A percentile compares a stretch with the other conserved stretches of the same genome.
These are phyloP conservation scores for Prunella fulvescens DNA, from an alignment of 2,113 vertebrate genomes.

Conservation along the genomic window DNA sequence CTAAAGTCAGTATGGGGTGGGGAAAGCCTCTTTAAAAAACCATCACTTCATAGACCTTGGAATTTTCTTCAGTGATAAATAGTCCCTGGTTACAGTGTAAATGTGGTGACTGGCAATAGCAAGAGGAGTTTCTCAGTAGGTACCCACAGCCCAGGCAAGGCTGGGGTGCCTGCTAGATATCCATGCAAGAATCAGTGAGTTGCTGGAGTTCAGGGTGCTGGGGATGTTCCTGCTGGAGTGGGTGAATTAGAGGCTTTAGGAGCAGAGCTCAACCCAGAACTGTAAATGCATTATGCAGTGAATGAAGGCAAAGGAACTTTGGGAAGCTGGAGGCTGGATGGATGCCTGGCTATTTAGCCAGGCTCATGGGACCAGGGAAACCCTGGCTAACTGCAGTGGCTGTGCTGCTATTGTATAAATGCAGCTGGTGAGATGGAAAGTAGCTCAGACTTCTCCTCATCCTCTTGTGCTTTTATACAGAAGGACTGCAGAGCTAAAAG, in stretches of 20 bases:
- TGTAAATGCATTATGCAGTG: background rate
- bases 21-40: background rate
- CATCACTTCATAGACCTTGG: background rate
- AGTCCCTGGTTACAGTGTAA: background rate
- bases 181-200: background rate
- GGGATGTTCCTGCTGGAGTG: background rate
- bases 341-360: background rate
- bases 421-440: background rate
- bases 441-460: background rate
- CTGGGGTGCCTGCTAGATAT: background rate
- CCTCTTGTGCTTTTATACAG: background rate
- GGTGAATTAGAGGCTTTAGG: background rate
- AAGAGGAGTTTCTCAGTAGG: background rate
- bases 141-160: background rate
- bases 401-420: background rate
- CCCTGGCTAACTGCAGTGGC: background rate
- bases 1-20: background rate
- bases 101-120: background rate
- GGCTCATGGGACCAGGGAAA: background rate
- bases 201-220: background rate
- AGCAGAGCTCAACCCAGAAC: background rate
- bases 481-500: background rate
- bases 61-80: background rate
- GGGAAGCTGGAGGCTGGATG: background rate
- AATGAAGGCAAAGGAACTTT: background rate